phyloP scores from a whole-genome alignment of 2,797 vertebrate genomes.

The Naso thynnoides region DNA sequence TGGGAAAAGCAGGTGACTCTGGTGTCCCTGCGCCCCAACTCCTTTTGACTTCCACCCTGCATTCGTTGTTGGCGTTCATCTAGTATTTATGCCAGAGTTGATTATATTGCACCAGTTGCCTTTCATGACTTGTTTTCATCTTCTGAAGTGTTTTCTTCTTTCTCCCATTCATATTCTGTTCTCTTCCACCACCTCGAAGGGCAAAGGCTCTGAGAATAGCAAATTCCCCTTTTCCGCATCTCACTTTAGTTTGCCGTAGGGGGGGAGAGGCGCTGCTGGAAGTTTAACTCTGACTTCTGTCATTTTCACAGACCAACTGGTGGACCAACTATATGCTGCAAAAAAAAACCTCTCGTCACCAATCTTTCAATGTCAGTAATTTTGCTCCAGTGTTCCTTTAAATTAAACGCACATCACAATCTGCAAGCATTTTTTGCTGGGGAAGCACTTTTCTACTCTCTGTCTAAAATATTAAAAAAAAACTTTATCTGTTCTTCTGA shows the following conservation, averaged over 20 bases:
- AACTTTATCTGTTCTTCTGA: slow-evolving; percentile 59
- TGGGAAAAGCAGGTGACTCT: slow-evolving; percentile 59
- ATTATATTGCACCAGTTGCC: slow-evolving; percentile 70
- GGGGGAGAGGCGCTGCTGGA: slow-evolving; percentile 47
- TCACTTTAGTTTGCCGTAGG: slow-evolving; percentile 64
- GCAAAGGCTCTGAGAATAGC: slow-evolving; percentile 73
- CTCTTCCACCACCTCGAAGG: slow-evolving; percentile 67
- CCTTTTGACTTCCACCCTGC: slow-evolving; percentile 66
- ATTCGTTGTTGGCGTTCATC: slow-evolving; percentile 72
- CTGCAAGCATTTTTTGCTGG: slow-evolving; percentile 58
- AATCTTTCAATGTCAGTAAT: slow-evolving; percentile 40
- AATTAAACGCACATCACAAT: slow-evolving; percentile 63
- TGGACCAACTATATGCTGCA: slow-evolving; percentile 36
- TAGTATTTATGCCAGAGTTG: slow-evolving; percentile 74
- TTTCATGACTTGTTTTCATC: slow-evolving; percentile 78
- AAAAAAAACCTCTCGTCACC: slow-evolving; percentile 38
- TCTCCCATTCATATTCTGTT: slow-evolving; percentile 71
- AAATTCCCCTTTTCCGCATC: slow-evolving; percentile 70
- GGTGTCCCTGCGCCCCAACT: slow-evolving; percentile 44
- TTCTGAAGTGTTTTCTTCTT: slow-evolving; percentile 61
- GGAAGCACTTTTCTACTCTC: slow-evolving; percentile 60
- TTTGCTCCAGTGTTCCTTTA: slow-evolving; percentile 59
- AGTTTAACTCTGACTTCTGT: slow-evolving; percentile 57
- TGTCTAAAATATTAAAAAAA: slow-evolving; percentile 31
- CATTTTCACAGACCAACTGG: slow-evolving; percentile 46